Evolutionary conservation across 2,797 vertebrate species (phyloP).

Genomic region (Eleutherodactylus coqui): DNA sequence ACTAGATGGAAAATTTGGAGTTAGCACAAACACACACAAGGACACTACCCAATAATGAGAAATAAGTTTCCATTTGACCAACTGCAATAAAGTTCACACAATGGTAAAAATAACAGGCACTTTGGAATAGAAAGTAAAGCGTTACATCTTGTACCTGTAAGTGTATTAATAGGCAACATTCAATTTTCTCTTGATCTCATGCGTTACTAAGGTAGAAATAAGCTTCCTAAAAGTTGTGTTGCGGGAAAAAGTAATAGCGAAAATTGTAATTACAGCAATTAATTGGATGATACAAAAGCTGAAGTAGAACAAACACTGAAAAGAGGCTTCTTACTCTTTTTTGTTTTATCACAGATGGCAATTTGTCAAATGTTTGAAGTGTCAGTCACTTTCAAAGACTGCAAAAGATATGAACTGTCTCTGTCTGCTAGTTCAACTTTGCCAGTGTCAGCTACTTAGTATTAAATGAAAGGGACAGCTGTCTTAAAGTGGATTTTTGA

Average conservation of each 20-base stretch:
- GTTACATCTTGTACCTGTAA: background rate
- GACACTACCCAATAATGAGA: background rate
- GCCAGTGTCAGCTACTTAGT: background rate
- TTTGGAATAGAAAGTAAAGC: background rate
- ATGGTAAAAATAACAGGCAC: background rate
- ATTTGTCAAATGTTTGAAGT: background rate
- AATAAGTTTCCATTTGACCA: background rate
- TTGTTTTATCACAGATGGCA: background rate
- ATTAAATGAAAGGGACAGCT: constrained; percentile 30
- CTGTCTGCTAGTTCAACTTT: constrained; percentile 10
- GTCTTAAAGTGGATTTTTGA: constrained; percentile 47
- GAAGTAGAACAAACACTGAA: background rate
- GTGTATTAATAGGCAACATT: background rate
- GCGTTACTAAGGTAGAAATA: background rate
- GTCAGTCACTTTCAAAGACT: background rate
- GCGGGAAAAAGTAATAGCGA: background rate
- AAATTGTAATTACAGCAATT: background rate
- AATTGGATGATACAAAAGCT: background rate
- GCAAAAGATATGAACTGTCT: background rate
- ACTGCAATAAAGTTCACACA: background rate
- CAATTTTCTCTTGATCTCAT: background rate
- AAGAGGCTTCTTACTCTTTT: background rate
- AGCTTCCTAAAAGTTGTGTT: background rate
- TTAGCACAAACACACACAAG: background rate
- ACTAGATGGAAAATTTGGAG: no score